These are phyloP conservation scores for Polypterus bichir DNA, from an alignment of 2,113 vertebrate species.

Conservation along the genomic window DNA sequence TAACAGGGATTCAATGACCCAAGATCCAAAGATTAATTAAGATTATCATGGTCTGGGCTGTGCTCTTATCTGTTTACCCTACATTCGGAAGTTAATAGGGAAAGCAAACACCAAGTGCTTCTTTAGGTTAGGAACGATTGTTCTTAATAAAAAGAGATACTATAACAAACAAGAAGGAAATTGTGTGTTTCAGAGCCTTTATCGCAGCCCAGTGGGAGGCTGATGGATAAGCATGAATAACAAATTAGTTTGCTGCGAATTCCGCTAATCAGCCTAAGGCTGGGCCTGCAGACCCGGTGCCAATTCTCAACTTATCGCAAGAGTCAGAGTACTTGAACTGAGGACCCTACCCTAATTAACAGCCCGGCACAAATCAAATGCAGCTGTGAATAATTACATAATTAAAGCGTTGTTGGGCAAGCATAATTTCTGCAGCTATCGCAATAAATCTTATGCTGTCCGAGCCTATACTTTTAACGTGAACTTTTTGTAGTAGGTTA, in stretches of 20 bases:
- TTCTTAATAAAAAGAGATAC: constrained; percentile 43
- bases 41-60: constrained; percentile 41
- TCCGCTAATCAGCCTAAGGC: constrained; percentile 46
- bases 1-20: constrained; percentile 29
- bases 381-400: constrained; percentile 98
- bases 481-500: constrained; percentile 68
- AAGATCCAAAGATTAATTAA: constrained; percentile 50
- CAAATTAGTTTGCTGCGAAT: constrained; percentile 52
- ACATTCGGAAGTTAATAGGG: constrained; percentile 30
- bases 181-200: constrained; percentile 25
- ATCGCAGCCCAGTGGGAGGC: constrained; percentile 38
- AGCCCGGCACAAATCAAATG: constrained; percentile 68
- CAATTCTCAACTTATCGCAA: constrained; percentile 48
- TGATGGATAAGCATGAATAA: constrained; percentile 38
- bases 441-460: constrained; percentile 99
- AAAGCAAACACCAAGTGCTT: constrained; percentile 34
- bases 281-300: constrained; percentile 29
- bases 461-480: constrained; percentile 57
- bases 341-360: constrained; percentile 75
- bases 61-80: constrained; percentile 32
- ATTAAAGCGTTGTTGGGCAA: constrained; percentile 87
- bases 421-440: constrained; percentile 89
- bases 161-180: constrained; percentile 34
- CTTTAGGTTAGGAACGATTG: constrained; percentile 31
- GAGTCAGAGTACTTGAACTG: constrained; percentile 53